Conservation (phyloP, 2,797 vertebrate species). For the Euthynnus affinis region DNA sequence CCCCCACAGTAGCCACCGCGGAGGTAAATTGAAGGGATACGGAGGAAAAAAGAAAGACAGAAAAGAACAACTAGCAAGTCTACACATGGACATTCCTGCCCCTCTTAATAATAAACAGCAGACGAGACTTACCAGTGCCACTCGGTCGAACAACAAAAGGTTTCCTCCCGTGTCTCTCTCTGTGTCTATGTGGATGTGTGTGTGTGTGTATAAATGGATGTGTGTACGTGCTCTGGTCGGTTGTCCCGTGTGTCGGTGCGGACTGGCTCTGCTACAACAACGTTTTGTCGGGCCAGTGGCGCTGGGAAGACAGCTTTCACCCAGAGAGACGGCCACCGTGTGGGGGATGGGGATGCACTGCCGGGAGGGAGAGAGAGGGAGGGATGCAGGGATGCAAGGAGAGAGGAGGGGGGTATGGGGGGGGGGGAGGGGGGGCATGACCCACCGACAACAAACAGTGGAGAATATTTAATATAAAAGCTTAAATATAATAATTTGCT, state of each 20-base stretch:
- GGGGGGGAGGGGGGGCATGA: conserved; percentile 47
- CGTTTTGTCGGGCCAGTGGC: conserved; percentile 76
- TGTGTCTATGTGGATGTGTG: background rate
- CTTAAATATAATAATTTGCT: background rate
- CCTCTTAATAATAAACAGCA: conserved; percentile 32
- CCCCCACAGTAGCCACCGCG: conserved; percentile 58
- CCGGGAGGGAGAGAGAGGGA: conserved; percentile 66
- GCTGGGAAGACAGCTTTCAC: conserved; percentile 80
- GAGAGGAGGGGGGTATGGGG: conserved; percentile 54
- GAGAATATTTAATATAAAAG: conserved; percentile 12
- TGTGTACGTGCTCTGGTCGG: conserved; percentile 48
- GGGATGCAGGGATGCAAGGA: conserved; percentile 48
- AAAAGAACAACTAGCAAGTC: conserved; percentile 52
- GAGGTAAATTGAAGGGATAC: conserved; percentile 81
- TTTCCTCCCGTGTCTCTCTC: conserved; percentile 1
- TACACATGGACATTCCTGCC: conserved; percentile 56
- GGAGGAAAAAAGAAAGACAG: conserved; percentile 31
- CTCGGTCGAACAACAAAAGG: conserved; percentile 49
- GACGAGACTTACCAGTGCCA: conserved; percentile 73
- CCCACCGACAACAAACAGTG: conserved; percentile 36
- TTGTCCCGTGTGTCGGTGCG: conserved; percentile 61
- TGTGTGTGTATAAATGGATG: background rate
- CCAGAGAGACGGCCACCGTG: conserved; percentile 78
- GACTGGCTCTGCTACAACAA: conserved; percentile 70
- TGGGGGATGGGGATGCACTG: conserved; percentile 85